Base-by-base conservation (phyloP, 2,888 invertebrate species). In the Tenthredo distinguenda region DNA sequence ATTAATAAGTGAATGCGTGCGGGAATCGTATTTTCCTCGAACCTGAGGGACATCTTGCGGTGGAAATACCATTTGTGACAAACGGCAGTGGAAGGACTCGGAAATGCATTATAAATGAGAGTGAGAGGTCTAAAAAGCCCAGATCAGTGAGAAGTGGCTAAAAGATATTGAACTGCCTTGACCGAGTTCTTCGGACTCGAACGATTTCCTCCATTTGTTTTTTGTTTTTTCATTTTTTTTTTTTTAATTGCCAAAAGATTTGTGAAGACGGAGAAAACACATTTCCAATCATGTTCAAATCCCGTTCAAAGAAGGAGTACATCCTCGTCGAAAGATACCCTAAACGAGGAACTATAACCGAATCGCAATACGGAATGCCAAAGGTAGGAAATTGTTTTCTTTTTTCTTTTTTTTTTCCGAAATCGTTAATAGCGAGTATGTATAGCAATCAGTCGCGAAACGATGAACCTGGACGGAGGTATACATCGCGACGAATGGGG, bases 301-400 rank as follows among this genome's bases (percentile, higher is more conserved):
- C 37, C 0, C 62, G 55, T 37, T 58, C 2, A 31, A 68, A 76
- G 26, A 85, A 85, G 71, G 85, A 85, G 21, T 85, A 85, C 81
- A 77, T 85, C 7, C 18, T 82, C 10, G 85, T 85, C 26, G 85
- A 43, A 12, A 47, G 37, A 71, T 55, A 50, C 18, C 82, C 81
- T 1, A 71, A 37, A 40, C n/a, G 47, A 50, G 85, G 71, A 18
- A 47, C 83, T 12, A 31, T 83, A 43, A 83, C 83, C 12, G 83
- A 15, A 31, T 83, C 50, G 3, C 34, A 83, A 31, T 83, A 83
- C 83, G 43, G 31, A 31, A 31, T 83, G 68, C 65, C 65, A 18
- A 68, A 83, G 83, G 83, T 83, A 83, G n/a, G 83, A 68, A n/a
- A n/a, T 50, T 1, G 5, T 50, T 50, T 50, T 50, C 7, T 2